These are phyloP conservation scores for Julus scanicus DNA, from an alignment of 2,888 invertebrate species.

Conservation along the genomic window DNA sequence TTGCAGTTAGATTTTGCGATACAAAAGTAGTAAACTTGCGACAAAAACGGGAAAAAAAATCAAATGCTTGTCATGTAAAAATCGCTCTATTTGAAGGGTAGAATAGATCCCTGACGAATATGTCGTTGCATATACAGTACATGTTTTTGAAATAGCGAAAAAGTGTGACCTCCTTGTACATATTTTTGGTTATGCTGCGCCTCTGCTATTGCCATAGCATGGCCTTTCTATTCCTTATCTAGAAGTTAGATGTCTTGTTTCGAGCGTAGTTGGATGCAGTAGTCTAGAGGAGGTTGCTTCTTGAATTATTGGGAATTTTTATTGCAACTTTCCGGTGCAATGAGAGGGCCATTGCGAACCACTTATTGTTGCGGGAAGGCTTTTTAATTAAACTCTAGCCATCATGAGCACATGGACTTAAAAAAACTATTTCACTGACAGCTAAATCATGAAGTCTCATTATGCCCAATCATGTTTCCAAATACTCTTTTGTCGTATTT, in stretches of 20 bases:
- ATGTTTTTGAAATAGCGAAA: neutral
- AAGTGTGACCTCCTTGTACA: too few relatives aligned
- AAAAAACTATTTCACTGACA: slow-evolving; percentile 38
- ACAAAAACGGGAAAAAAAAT: neutral
- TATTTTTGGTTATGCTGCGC: slow-evolving; percentile 17
- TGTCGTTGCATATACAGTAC: neutral
- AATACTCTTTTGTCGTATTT: slow-evolving; percentile 39
- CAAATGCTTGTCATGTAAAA: slow-evolving; percentile 28
- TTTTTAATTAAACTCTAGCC: slow-evolving; percentile 42
- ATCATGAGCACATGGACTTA: slow-evolving; percentile 35
- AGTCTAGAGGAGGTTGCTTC: neutral
- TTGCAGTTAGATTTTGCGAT: neutral
- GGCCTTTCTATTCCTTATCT: slow-evolving; percentile 22
- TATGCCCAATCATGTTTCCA: slow-evolving; percentile 42
- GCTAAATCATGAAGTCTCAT: slow-evolving; percentile 38
- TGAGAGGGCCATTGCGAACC: neutral
- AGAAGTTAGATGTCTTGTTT: neutral
- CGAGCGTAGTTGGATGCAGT: slow-evolving; percentile 27
- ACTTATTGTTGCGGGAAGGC: slow-evolving; percentile 10
- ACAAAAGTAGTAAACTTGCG: neutral
- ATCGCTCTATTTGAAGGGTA: slow-evolving; percentile 28
- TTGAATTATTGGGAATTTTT: neutral
- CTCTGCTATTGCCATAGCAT: slow-evolving; percentile 25
- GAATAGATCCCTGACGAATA: neutral
- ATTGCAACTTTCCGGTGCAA: neutral